These are phyloP conservation scores for Phalacrocorax carbo DNA, from an alignment of 2,113 vertebrate species.

Conservation along the genomic window DNA sequence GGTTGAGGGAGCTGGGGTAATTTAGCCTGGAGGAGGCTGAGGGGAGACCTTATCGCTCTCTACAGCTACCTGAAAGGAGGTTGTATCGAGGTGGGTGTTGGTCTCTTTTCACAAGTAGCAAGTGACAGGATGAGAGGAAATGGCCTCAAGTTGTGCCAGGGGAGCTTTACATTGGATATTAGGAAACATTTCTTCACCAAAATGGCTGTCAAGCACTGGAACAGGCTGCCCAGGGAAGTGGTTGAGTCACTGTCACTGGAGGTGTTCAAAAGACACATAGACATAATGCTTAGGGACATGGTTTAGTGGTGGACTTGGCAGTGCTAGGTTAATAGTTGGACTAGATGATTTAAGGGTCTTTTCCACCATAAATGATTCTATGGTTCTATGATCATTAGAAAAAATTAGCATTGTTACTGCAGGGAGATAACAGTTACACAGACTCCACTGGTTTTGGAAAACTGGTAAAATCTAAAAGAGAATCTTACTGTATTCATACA, in stretches of 20 bases:
- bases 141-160: no score
- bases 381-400: background rate
- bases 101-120: no score
- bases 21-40: no score
- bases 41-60: no score
- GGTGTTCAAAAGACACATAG: background rate
- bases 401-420: background rate
- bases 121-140: no score
- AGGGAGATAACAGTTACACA: background rate
- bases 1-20: no score
- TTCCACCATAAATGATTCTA: background rate
- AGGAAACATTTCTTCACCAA: background rate
- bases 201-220: no score
- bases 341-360: background rate
- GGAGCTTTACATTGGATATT: background rate
- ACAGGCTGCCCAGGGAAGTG: background rate
- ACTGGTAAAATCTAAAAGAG: background rate
- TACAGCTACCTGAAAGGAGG: no score
- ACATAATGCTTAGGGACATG: background rate
- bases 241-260: no score
- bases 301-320: background rate
- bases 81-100: no score
- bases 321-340: no score
- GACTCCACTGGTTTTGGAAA: background rate
- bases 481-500: background rate